phyloP scores from a whole-genome alignment of 2,888 invertebrate genomes.

The Nasonia oneida region DNA sequence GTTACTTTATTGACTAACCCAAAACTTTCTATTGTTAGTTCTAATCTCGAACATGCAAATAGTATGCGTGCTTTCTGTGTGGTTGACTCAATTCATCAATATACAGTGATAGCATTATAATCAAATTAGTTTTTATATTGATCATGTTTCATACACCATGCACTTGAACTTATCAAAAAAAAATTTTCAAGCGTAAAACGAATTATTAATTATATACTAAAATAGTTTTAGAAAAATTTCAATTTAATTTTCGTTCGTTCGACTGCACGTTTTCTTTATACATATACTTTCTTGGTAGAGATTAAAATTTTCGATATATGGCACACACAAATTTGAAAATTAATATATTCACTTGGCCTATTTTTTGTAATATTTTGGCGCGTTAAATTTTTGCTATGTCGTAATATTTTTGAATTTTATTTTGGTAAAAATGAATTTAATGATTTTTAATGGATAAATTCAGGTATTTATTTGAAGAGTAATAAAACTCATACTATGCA shows the following conservation, averaged over 20 bases:
- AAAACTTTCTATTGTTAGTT: not conserved
- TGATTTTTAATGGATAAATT: not conserved
- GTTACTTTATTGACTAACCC: conserved; percentile 58
- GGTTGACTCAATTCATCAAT: not conserved
- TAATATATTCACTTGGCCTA: not conserved
- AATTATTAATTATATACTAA: not conserved
- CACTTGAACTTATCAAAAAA: not conserved
- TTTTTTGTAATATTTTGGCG: conserved; percentile 1
- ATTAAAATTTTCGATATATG: not conserved
- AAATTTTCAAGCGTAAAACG: not conserved
- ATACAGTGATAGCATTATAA: not conserved
- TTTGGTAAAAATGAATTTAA: not conserved
- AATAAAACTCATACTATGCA: not conserved
- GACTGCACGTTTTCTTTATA: conserved; percentile 1
- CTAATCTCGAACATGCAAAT: conserved; percentile 12
- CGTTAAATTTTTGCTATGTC: not conserved
- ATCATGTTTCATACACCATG: not conserved
- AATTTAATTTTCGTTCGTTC: not conserved
- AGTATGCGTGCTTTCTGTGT: conserved; percentile 23
- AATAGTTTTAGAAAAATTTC: not conserved
- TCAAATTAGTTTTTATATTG: not conserved
- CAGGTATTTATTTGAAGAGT: not conserved
- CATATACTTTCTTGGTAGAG: not conserved
- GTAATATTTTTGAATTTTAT: not conserved
- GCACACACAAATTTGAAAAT: not conserved